A percentile compares a stretch with the other conserved stretches of the same genome.
These are phyloP conservation scores for Enteromius trimaculatus DNA, from an alignment of 2,797 vertebrate genomes.

Conservation along the genomic window DNA sequence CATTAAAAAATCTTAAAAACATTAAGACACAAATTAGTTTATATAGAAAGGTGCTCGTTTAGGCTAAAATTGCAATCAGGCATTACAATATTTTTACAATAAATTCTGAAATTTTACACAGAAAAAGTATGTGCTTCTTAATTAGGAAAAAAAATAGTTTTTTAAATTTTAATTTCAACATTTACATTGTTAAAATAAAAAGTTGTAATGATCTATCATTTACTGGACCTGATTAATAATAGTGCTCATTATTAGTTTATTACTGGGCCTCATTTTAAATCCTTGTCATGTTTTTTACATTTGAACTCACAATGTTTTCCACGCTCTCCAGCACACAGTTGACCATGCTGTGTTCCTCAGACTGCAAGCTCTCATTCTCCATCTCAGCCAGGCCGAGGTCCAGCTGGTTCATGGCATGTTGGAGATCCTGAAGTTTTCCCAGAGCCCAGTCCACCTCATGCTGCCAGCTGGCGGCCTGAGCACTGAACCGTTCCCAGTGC, in stretches of 20 bases:
- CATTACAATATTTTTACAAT: neutral
- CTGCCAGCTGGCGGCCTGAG: constrained; percentile 77
- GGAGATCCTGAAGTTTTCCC: constrained; percentile 81
- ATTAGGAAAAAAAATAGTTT: neutral
- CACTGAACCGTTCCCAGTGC: constrained; percentile 80
- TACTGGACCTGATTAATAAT: neutral
- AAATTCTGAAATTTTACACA: neutral
- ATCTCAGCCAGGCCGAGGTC: constrained; percentile 78
- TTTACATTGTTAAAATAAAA: neutral
- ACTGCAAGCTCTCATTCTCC: constrained; percentile 77
- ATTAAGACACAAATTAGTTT: neutral
- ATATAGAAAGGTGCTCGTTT: neutral
- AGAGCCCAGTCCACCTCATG: constrained; percentile 83
- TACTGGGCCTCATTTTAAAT: neutral
- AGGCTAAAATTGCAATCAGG: neutral
- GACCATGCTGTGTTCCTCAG: constrained; percentile 76
- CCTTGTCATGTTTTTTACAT: neutral
- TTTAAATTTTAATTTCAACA: neutral
- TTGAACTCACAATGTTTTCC: constrained; percentile 79
- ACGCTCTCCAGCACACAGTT: constrained; percentile 79
- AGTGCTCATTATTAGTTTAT: neutral
- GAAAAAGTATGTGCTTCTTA: neutral
- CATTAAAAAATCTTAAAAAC: neutral
- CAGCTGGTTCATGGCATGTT: constrained; percentile 80
- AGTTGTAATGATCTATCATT: neutral